Conservation (phyloP, 2,797 vertebrate genomes). For the Halcyon leucocephala region DNA sequence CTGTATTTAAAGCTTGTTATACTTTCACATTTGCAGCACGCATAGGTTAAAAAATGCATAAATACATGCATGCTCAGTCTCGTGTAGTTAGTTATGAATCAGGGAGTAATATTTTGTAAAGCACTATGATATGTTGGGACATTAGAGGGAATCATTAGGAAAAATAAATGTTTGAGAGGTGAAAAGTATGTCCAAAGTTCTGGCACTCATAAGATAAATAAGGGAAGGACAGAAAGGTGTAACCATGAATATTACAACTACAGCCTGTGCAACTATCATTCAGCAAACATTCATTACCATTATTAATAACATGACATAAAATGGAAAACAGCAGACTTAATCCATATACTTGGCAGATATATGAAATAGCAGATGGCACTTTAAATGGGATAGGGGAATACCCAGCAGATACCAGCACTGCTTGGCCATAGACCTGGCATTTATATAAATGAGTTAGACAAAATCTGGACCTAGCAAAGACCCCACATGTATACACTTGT, state of each 20-base stretch:
- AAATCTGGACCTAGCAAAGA: slow-evolving; percentile 34
- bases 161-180: slow-evolving; percentile 23
- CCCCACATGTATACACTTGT: slow-evolving; percentile 11
- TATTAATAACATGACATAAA: slow-evolving; percentile 45
- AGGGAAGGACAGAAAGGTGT: neutral
- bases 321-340: slow-evolving; percentile 32
- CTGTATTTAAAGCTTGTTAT: neutral
- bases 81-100: neutral
- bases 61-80: neutral
- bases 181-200: neutral
- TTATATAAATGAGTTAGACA: slow-evolving; percentile 10
- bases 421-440: neutral
- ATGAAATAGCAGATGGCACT: slow-evolving; percentile 47
- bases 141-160: neutral
- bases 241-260: neutral
- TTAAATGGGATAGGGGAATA: slow-evolving; percentile 29
- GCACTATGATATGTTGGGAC: neutral
- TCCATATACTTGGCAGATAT: slow-evolving; percentile 42
- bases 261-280: neutral
- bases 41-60: neutral
- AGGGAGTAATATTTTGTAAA: neutral
- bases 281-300: slow-evolving; percentile 25
- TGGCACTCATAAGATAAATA: neutral
- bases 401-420: neutral
- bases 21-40: neutral